Evolutionary conservation across 2,113 vertebrate species (phyloP).

Genomic region (Rhea pennata): DNA sequence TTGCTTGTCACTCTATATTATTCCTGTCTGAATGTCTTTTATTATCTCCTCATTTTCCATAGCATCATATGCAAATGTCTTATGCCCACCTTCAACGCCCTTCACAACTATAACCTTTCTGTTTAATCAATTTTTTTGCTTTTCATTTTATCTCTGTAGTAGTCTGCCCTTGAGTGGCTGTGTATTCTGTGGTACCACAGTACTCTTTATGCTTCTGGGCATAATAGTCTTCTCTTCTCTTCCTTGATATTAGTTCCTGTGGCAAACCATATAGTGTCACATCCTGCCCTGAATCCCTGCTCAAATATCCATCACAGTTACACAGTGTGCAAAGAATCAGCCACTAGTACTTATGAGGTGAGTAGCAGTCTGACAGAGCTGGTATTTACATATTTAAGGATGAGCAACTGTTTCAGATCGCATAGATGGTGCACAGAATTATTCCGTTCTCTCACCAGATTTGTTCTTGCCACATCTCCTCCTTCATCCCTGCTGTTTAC

Average conservation of each 20-base stretch:
- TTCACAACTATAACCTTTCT: slow-evolving; percentile 44
- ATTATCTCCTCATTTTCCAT: slow-evolving; percentile 51
- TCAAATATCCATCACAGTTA: not conserved
- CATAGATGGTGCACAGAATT: not conserved
- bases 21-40: slow-evolving; percentile 44
- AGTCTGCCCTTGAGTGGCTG: not conserved
- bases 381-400: not conserved
- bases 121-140: slow-evolving; percentile 21
- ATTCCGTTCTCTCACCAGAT: not conserved
- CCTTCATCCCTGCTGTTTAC: not conserved
- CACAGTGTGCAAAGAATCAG: not conserved
- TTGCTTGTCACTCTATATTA: slow-evolving; percentile 58
- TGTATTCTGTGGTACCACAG: not conserved
- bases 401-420: not conserved
- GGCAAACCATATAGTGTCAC: not conserved
- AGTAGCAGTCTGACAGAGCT: not conserved
- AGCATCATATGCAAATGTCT: slow-evolving; percentile 30
- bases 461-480: not conserved
- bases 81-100: not conserved
- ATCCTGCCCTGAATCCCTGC: not conserved
- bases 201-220: not conserved
- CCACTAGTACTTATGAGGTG: not conserved
- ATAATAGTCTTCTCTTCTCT: not conserved
- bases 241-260: not conserved
- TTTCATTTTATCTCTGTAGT: not conserved